A percentile compares a stretch with the other conserved stretches of the same genome.
Evolutionary conservation across 2,797 vertebrate species (phyloP).

Genomic region (Pipistrellus pygmaeus): DNA sequence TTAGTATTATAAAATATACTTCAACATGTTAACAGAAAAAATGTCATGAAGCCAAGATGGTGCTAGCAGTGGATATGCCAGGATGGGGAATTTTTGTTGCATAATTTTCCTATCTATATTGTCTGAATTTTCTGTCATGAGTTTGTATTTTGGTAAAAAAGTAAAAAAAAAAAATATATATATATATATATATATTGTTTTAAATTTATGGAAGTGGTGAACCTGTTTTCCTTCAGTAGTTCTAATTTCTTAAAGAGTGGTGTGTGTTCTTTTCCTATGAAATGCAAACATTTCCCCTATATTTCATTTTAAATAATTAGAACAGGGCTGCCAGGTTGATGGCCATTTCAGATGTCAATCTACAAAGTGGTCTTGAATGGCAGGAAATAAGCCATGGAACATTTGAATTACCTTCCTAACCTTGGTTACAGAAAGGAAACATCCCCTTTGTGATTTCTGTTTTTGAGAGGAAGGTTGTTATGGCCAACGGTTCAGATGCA

Average conservation of each 20-base stretch:
- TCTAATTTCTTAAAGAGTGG: background rate
- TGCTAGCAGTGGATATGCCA: background rate
- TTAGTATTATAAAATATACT: background rate
- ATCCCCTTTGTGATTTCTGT: slow-evolving; percentile 42
- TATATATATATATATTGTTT: background rate
- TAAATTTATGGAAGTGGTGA: slow-evolving; percentile 14
- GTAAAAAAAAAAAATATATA: background rate
- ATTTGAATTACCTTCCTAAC: slow-evolving; percentile 54
- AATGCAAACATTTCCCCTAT: background rate
- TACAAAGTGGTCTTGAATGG: slow-evolving; percentile 17
- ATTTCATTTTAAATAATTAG: slow-evolving; percentile 68
- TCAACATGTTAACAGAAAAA: slow-evolving; percentile 10
- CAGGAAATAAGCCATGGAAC: background rate
- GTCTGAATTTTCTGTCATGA: background rate
- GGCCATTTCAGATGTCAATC: slow-evolving; percentile 46
- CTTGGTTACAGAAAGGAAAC: slow-evolving; percentile 1
- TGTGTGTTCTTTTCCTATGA: background rate
- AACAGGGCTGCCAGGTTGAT: slow-evolving; percentile 22
- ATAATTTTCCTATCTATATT: background rate
- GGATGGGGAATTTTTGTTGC: background rate
- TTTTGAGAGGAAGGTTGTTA: background rate
- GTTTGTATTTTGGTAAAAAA: slow-evolving; percentile 45
- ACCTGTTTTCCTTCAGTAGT: slow-evolving; percentile 5
- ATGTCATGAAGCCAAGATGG: background rate
- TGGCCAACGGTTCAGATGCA: background rate